Evolutionary conservation across 2,113 vertebrate species (phyloP), one percentile per base, ranked within the genome.

Genomic region (Sigmodon hispidus): DNA sequence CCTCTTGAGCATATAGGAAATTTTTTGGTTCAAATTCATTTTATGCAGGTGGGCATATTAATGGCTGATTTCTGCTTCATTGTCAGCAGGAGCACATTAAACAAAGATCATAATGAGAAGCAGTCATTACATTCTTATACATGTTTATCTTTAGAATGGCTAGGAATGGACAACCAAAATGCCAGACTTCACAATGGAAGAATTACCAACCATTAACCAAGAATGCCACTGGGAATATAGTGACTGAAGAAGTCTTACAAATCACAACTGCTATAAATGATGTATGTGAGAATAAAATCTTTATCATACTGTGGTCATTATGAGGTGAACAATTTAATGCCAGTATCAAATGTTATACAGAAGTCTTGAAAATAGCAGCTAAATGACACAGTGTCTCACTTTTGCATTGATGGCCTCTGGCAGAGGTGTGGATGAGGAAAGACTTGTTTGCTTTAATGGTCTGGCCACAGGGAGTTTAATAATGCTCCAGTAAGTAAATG

Each of bases 241-340:
- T 5, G 31, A 67, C 2, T 3, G 15, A 77, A 57, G 17, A 88
- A 59, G 50, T 7, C 69, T 52, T 77, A 8, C 29, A 73, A 75
- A 80, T 48, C 17, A 48, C 17, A 1, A 24, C 75, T 5, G 59
- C 24, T 70, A 3, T 31, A 86, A n/a, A 21, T 75, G 8, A 69
- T 13, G 36, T 43, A 26, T 50, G 7, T 36, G 55, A 55, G 8
- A 52, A 22, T 79, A 5, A 55, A 79, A 36, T 79, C 17, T 12
- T 36, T 55, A 36, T 79, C 34, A 79, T 22, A 22, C 1, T 52
- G 9, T 72, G 59, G 65, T 3, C 50, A 34, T n/a, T 61, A 83
- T 3, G 13, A 70, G 80, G 31, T 12, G 1, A 5, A 4, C 40
- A 67, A 1, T 19, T 0, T 0, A 80, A 59, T 83, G 21, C 17